Percentiles rank a stretch among this genome's conserved stretches.
Conservation (phyloP, 92 coral and sea anemone genomes). For the Umimayanthus chanpuru region DNA sequence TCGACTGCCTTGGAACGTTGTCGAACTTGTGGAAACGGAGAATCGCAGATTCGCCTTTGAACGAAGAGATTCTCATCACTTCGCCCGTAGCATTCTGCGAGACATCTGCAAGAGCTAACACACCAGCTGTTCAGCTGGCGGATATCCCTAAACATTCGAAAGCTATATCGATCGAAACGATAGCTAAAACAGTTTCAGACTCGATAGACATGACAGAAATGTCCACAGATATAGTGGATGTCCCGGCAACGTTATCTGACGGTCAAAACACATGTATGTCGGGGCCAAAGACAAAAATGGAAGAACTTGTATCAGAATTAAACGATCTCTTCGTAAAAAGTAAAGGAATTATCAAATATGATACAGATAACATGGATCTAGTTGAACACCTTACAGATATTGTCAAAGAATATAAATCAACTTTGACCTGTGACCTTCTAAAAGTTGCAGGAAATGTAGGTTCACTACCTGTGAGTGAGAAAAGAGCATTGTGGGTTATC, state of each 20-base stretch:
- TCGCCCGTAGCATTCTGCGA: neutral
- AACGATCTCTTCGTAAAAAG: neutral
- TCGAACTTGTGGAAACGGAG: constrained; percentile 72
- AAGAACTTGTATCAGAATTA: constrained; percentile 5
- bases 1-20: constrained; percentile 67
- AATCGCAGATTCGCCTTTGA: constrained; percentile 65
- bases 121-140: neutral
- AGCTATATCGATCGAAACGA: neutral
- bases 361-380: neutral
- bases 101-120: neutral
- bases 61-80: constrained; percentile 47
- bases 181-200: neutral
- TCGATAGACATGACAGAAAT: neutral
- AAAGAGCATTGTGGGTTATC: constrained; percentile 44
- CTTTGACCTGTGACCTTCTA: constrained; percentile 22
- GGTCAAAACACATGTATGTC: neutral
- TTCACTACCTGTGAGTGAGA: constrained; percentile 31
- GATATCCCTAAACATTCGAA: neutral
- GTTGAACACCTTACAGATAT: constrained; percentile 30
- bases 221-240: neutral
- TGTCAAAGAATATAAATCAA: constrained; percentile 33
- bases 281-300: neutral
- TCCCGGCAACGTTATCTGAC: neutral
- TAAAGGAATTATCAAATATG: neutral
- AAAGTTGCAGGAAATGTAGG: neutral